Percentiles rank a stretch among this genome's conserved stretches.
These are phyloP conservation scores for Stenotaenia linearis DNA, from an alignment of 2,888 invertebrate genomes.

Conservation along the genomic window DNA sequence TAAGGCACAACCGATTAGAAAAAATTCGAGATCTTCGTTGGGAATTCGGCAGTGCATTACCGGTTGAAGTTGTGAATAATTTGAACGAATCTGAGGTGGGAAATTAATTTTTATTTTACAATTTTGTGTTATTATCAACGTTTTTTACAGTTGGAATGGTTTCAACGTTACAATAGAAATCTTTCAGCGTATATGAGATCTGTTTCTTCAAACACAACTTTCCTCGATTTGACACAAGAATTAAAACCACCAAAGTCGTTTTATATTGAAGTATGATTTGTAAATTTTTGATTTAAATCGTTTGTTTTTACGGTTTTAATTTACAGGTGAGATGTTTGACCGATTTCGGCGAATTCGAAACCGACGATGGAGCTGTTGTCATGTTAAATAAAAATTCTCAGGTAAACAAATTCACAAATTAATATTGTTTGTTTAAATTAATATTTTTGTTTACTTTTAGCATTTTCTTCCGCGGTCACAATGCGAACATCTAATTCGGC, in stretches of 20 bases:
- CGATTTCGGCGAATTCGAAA: conserved; percentile 89
- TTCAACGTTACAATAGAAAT: conserved; percentile 77
- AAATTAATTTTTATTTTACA: background rate
- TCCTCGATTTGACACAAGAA: conserved; percentile 79
- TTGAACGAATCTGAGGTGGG: conserved; percentile 68
- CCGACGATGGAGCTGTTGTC: conserved; percentile 87
- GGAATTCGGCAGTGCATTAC: conserved; percentile 91
- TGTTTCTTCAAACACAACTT: conserved; percentile 67
- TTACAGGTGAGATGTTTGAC: conserved; percentile 65
- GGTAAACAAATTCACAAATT: conserved; percentile 42
- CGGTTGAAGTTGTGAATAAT: conserved; percentile 71
- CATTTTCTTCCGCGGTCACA: conserved; percentile 82
- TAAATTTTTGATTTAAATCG: background rate
- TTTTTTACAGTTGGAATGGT: conserved; percentile 74
- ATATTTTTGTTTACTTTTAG: conserved; percentile 40
- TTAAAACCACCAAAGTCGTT: conserved; percentile 85
- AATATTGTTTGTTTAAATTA: background rate
- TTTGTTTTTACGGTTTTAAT: too few species aligned
- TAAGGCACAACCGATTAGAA: conserved; percentile 67
- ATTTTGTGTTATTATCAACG: too few species aligned
- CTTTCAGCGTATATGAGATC: conserved; percentile 85
- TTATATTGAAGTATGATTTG: conserved; percentile 71
- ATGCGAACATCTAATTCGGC: conserved; percentile 82
- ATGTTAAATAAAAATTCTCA: conserved; percentile 83
- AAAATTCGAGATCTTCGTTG: conserved; percentile 82